Evolutionary conservation across 2,888 invertebrate species (phyloP).

Genomic region (Diogma glabrata): DNA sequence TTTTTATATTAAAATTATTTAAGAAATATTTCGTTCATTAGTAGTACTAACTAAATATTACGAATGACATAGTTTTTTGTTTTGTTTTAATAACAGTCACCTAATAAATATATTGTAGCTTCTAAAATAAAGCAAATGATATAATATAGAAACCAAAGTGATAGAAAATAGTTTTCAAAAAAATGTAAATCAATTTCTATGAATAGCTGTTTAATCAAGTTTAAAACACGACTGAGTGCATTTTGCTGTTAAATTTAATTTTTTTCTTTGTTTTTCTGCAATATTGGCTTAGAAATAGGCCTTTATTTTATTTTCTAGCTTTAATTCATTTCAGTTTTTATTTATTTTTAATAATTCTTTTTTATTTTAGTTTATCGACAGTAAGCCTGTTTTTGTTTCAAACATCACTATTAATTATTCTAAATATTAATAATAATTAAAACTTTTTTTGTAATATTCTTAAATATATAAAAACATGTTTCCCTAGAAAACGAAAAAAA

Average conservation of each 20-base stretch:
- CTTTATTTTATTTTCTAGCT: constrained; percentile 8
- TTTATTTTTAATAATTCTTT: constrained; percentile 10
- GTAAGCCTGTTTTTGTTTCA: constrained; percentile 6
- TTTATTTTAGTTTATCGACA: constrained; percentile 10
- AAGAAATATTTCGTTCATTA: constrained; percentile 3
- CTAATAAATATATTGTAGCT: constrained; percentile 5
- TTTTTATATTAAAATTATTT: not conserved
- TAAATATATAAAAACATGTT: constrained; percentile 1
- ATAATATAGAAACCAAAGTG: not conserved
- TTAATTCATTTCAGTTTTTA: constrained; percentile 11
- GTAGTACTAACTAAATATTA: not conserved
- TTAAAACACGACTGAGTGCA: constrained; percentile 14
- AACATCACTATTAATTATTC: constrained; percentile 12
- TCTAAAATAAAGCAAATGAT: constrained; percentile 7
- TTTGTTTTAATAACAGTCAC: constrained; percentile 4
- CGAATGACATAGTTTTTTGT: constrained; percentile 2
- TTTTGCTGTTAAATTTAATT: constrained; percentile 11
- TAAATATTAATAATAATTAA: constrained; percentile 9
- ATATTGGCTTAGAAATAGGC: constrained; percentile 15
- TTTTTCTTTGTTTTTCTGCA: constrained; percentile 10
- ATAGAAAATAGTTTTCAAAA: not conserved
- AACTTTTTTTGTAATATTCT: constrained; percentile 1
- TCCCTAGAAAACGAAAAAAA: not conserved
- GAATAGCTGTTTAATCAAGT: constrained; percentile 10
- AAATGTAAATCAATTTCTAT: not conserved